These are phyloP conservation scores for Epirrhoe alternata DNA, from an alignment of 2,888 invertebrate species.

Conservation along the genomic window DNA sequence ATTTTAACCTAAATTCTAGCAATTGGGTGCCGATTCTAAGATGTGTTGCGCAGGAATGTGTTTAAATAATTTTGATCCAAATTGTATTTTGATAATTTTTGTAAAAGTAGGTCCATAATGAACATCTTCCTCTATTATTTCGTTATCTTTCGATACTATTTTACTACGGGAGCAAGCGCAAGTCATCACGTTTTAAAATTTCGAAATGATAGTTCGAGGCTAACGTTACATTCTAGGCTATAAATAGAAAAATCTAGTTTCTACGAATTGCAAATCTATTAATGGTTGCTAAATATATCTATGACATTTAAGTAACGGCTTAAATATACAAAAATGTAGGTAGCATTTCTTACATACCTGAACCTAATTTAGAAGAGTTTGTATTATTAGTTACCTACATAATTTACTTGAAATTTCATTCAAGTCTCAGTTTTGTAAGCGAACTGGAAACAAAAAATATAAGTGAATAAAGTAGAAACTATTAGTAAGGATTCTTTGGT, in stretches of 20 bases:
- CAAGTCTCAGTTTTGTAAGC: background rate
- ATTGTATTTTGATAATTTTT: background rate
- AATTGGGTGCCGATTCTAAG: background rate
- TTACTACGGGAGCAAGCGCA: background rate
- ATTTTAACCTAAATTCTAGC: too few species aligned
- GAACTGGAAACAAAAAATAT: too few species aligned
- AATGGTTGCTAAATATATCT: background rate
- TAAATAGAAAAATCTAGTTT: slow-evolving; percentile 3
- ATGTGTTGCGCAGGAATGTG: background rate
- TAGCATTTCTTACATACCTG: background rate
- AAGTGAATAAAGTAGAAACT: background rate
- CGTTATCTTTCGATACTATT: background rate
- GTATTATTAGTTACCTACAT: background rate
- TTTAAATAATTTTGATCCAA: background rate
- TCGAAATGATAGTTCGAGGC: background rate
- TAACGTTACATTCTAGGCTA: background rate
- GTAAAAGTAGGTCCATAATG: too few species aligned
- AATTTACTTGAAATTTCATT: background rate
- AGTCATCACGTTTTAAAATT: background rate
- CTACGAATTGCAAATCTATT: background rate
- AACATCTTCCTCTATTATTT: background rate
- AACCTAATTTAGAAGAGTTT: background rate
- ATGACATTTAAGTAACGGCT: background rate
- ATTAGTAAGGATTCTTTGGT: background rate
- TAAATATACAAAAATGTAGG: background rate